Percentiles rank a stretch among this genome's conserved stretches.
Evolutionary conservation across 2,888 invertebrate genomes (phyloP).

Genomic region (Liodrosophila aerea): DNA sequence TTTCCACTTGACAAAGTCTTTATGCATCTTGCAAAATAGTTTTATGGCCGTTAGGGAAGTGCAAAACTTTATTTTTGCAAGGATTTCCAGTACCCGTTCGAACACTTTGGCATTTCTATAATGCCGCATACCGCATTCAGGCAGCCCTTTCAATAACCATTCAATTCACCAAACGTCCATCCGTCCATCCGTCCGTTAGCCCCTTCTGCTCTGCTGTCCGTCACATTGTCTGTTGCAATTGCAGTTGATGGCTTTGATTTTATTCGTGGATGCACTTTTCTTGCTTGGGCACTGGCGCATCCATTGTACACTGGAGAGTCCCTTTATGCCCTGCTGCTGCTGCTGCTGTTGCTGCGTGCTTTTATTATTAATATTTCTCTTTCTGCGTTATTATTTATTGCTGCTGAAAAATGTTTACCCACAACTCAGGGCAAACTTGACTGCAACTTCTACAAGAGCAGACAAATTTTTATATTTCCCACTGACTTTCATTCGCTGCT

Average conservation of each 20-base stretch:
- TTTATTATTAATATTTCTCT: conserved; percentile 74
- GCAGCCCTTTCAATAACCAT: conserved; percentile 74
- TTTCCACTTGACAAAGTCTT: conserved; percentile 78
- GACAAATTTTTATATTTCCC: conserved; percentile 63
- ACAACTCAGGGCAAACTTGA: conserved; percentile 71
- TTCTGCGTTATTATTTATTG: conserved; percentile 73
- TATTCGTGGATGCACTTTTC: conserved; percentile 79
- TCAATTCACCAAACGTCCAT: conserved; percentile 54
- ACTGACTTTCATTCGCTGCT: conserved; percentile 11
- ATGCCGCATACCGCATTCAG: conserved; percentile 7
- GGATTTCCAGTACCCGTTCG: not conserved
- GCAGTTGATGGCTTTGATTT: conserved; percentile 77
- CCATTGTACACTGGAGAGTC: conserved; percentile 56
- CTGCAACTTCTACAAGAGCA: conserved; percentile 66
- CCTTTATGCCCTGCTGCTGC: conserved; percentile 56
- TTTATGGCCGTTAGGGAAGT: conserved; percentile 63
- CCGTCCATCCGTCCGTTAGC: not conserved
- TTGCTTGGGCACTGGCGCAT: conserved; percentile 64
- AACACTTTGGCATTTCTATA: not conserved
- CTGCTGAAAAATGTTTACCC: conserved; percentile 76
- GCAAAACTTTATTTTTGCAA: conserved; percentile 60
- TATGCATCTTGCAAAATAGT: conserved; percentile 75
- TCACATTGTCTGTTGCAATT: conserved; percentile 53
- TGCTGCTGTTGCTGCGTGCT: conserved; percentile 64
- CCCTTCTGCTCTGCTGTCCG: conserved; percentile 1